Conservation (phyloP, 2,888 invertebrate genomes). For the Polyploca ridens region DNA sequence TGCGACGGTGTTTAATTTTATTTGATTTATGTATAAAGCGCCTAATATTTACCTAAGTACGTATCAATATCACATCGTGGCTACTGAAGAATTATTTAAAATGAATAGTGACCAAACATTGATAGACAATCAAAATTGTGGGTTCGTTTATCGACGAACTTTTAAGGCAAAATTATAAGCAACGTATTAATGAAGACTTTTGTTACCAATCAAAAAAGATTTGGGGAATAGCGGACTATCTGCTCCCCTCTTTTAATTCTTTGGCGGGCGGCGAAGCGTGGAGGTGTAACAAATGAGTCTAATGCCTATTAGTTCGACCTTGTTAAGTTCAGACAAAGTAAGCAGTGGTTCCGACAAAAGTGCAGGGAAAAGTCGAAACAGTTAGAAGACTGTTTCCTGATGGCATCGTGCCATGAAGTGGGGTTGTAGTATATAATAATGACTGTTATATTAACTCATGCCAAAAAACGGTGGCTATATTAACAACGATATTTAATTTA, state of each 20-base stretch:
- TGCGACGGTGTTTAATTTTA: slow-evolving; percentile 37
- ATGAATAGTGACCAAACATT: neutral
- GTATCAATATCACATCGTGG: neutral
- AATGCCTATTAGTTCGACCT: slow-evolving; percentile 78
- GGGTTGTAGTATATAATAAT: too few relatives aligned
- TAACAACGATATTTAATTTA: neutral
- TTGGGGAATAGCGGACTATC: slow-evolving; percentile 56
- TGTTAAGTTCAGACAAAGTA: slow-evolving; percentile 77
- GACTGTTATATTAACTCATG: neutral
- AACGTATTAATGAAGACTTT: neutral
- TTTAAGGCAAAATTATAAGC: neutral
- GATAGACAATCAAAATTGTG: too few relatives aligned
- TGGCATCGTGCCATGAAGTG: slow-evolving; percentile 15
- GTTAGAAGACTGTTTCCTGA: slow-evolving; percentile 30
- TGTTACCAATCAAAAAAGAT: slow-evolving; percentile 39
- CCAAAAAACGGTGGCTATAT: too few relatives aligned
- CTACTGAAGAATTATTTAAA: too few relatives aligned
- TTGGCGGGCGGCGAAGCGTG: slow-evolving; percentile 71
- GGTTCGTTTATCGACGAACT: too few relatives aligned
- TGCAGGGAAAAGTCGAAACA: slow-evolving; percentile 59
- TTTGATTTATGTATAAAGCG: slow-evolving; percentile 33
- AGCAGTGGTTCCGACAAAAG: slow-evolving; percentile 62
- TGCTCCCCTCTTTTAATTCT: slow-evolving; percentile 67
- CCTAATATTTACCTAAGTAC: slow-evolving; percentile 18
- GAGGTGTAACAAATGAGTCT: slow-evolving; percentile 77